Evolutionary conservation across 2,797 vertebrate genomes (phyloP).

Genomic region (Leptoclinus maculatus): DNA sequence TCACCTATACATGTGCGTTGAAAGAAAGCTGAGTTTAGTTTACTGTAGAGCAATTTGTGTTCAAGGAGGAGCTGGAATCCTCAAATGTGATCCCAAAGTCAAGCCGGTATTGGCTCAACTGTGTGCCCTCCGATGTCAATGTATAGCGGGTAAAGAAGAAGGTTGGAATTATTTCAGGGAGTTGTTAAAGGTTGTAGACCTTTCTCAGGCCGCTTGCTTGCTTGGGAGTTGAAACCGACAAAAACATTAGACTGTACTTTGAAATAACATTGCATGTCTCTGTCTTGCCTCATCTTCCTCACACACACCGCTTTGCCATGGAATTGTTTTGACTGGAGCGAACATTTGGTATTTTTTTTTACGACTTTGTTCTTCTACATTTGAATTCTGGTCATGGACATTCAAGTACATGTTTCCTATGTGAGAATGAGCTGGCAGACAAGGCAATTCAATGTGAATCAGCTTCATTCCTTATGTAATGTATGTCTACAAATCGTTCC

Average conservation of each 20-base stretch:
- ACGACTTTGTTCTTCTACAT: neutral
- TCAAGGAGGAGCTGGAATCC: neutral
- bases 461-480: neutral
- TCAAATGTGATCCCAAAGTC: neutral
- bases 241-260: conserved; percentile 1
- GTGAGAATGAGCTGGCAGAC: neutral
- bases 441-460: conserved; percentile 3
- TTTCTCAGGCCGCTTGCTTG: conserved; percentile 2
- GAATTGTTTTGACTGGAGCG: neutral
- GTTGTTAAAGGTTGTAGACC: neutral
- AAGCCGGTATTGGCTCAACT: neutral
- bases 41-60: neutral
- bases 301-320: neutral
- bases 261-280: conserved; percentile 18
- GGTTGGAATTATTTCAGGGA: neutral
- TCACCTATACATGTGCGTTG: conserved; percentile 14
- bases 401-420: neutral
- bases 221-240: neutral
- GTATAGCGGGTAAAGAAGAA: neutral
- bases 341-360: neutral
- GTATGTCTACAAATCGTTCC: neutral
- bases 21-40: neutral
- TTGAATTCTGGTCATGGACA: neutral
- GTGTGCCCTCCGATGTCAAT: neutral
- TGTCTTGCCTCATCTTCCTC: conserved; percentile 23